Evolutionary conservation across 2,113 vertebrate genomes (phyloP), one percentile per base, ranked within the genome.

Genomic region (Serinus canaria): DNA sequence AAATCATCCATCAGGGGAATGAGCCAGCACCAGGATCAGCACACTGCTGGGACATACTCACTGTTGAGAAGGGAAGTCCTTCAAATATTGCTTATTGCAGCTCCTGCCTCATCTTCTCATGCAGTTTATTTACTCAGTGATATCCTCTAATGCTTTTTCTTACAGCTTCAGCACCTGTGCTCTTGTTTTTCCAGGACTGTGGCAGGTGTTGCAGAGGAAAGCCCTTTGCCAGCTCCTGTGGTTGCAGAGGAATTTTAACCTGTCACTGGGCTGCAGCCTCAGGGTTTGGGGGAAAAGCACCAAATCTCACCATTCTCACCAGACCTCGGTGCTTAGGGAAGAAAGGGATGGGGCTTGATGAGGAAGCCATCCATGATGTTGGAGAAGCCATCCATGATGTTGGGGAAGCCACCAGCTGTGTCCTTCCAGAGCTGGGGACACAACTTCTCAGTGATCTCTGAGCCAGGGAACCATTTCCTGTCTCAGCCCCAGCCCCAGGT

Each of bases 1-100:
- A 90, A 96, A 95, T 96, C 88, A 94, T 93, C 87, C 91, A 85
- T 91, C 81, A 79, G 53, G 69, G 69, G 83, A 94, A 86, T 83
- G 39, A 90, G 88, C 74, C 90, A 96, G 78, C 50, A 25, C 58
- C 82, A 78, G 95, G 96, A 93, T 78, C 58, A 81, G 79, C 53
- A 87, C 25, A 19, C 24, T 13, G 13, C 75, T 84, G 67, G 25
- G 28, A 53, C 53, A 66, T 27, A 33, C 69, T 73, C 0, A 1
- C 16, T 53, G 28, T 31, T 78, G 37, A 41, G 47, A 95, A 89
- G 59, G 49, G 66, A 92, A 96, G 87, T 83, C 66, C 94, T 96
- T 79, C 47, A 15, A 90, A 94, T 59, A 49, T 9, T 15, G 63
- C 70, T 82, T 69, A 73, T 66, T 33, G 3, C 62, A 68, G 66